Evolutionary conservation across 2,113 vertebrate genomes (phyloP).

Genomic region (Limanda limanda): DNA sequence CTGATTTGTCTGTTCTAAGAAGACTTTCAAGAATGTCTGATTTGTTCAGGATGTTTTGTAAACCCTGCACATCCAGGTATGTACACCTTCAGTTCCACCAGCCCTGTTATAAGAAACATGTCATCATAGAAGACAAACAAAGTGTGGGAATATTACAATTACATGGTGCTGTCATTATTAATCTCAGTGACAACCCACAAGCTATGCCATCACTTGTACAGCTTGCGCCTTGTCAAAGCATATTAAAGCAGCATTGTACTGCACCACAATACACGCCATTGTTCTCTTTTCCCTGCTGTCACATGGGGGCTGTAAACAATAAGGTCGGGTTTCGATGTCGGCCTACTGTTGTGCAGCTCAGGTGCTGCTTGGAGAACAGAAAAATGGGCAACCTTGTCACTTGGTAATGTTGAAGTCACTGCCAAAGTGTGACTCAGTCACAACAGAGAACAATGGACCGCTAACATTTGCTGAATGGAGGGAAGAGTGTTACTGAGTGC

Average conservation of each 20-base stretch:
- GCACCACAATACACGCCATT: slow-evolving; percentile 55
- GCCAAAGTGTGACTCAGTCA: slow-evolving; percentile 51
- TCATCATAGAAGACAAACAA: slow-evolving; percentile 3
- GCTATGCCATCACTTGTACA: slow-evolving; percentile 32
- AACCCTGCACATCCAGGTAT: slow-evolving; percentile 32
- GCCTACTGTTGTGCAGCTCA: slow-evolving; percentile 22
- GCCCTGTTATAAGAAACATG: neutral
- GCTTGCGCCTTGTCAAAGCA: slow-evolving; percentile 61
- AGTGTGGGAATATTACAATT: slow-evolving; percentile 44
- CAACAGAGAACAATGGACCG: slow-evolving; percentile 41
- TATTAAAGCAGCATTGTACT: slow-evolving; percentile 62
- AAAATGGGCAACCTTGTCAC: slow-evolving; percentile 26
- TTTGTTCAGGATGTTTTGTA: slow-evolving; percentile 32
- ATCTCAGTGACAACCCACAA: slow-evolving; percentile 54
- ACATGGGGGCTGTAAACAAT: slow-evolving; percentile 48
- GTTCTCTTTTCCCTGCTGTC: slow-evolving; percentile 44
- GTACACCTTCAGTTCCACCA: neutral
- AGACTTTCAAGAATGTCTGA: slow-evolving; percentile 8
- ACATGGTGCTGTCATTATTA: slow-evolving; percentile 44
- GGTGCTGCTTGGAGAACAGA: slow-evolving; percentile 43
- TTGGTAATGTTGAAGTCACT: slow-evolving; percentile 41
- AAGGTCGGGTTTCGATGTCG: slow-evolving; percentile 31
- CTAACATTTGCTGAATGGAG: slow-evolving; percentile 25
- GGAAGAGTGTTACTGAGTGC: slow-evolving; percentile 23
- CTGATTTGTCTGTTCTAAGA: slow-evolving; percentile 26